A percentile compares a stretch with the other conserved stretches of the same genome.
phyloP scores from a whole-genome alignment of 2,888 invertebrate species.

The Metopia argyrocephala region DNA sequence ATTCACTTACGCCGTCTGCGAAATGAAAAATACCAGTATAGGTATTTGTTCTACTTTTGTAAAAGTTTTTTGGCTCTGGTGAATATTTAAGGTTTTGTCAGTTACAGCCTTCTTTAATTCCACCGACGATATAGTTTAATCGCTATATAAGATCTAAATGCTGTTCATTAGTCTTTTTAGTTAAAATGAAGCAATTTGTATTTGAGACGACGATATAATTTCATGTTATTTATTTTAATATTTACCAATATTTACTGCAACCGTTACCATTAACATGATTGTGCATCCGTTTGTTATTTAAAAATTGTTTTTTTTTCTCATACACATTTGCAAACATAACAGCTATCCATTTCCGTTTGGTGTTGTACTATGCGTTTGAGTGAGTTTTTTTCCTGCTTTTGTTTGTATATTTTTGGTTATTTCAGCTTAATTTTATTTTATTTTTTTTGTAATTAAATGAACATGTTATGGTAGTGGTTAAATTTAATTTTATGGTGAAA shows the following conservation, averaged over 20 bases:
- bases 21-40: too few relatives aligned
- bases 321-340: neutral
- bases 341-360: neutral
- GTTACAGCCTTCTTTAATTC: too few relatives aligned
- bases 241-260: constrained; percentile 42
- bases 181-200: neutral
- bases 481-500: constrained; percentile 43
- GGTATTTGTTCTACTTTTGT: too few relatives aligned
- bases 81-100: too few relatives aligned
- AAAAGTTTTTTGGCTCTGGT: too few relatives aligned
- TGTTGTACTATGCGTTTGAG: neutral
- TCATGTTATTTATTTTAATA: constrained; percentile 19
- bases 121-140: too few relatives aligned
- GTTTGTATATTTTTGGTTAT: neutral
- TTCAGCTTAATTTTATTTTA: constrained; percentile 62
- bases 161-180: neutral
- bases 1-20: too few relatives aligned
- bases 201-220: neutral
- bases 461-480: constrained; percentile 63
- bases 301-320: neutral
- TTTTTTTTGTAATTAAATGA: constrained; percentile 66
- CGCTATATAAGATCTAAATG: neutral
- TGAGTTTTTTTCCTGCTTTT: too few relatives aligned
- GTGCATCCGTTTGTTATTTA: constrained; percentile 39
- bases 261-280: constrained; percentile 46